These are phyloP conservation scores for Sinotaia quadrata DNA, from an alignment of 2,888 invertebrate genomes.

Conservation along the genomic window DNA sequence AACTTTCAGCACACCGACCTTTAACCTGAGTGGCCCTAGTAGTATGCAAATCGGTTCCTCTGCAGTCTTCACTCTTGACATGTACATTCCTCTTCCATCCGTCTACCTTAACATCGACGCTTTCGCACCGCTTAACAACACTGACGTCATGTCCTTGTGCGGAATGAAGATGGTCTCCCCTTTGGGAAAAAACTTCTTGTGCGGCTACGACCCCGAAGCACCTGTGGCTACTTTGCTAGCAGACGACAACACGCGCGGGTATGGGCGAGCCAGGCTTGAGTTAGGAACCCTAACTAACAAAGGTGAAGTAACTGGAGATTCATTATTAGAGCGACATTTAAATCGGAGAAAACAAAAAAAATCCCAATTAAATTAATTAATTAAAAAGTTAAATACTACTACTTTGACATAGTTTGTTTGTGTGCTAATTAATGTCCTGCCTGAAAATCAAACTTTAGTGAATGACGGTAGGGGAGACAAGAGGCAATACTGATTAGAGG, in stretches of 20 bases:
- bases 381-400: no score
- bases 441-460: no score
- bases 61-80: constrained; percentile 50
- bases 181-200: constrained; percentile 19
- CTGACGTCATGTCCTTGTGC: constrained; percentile 61
- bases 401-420: no score
- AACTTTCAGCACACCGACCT: constrained; percentile 30
- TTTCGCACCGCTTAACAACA: constrained; percentile 60
- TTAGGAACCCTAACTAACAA: constrained; percentile 30
- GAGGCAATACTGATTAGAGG: no score
- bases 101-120: constrained; percentile 48
- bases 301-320: no score
- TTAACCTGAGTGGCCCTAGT: constrained; percentile 56
- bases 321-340: no score
- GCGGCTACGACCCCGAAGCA: constrained; percentile 19
- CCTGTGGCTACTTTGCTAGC: background rate
- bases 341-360: no score
- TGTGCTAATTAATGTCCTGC: no score
- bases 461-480: no score
- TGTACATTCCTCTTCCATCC: constrained; percentile 56
- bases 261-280: constrained; percentile 10
- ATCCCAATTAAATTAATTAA: no score
- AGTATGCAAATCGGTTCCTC: constrained; percentile 53
- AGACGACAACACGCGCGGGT: constrained; percentile 25
- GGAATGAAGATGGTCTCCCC: constrained; percentile 36